A percentile compares a stretch with the other conserved stretches of the same genome.
Evolutionary conservation across 2,113 vertebrate genomes (phyloP).

Genomic region (Zosterops pallidus): DNA sequence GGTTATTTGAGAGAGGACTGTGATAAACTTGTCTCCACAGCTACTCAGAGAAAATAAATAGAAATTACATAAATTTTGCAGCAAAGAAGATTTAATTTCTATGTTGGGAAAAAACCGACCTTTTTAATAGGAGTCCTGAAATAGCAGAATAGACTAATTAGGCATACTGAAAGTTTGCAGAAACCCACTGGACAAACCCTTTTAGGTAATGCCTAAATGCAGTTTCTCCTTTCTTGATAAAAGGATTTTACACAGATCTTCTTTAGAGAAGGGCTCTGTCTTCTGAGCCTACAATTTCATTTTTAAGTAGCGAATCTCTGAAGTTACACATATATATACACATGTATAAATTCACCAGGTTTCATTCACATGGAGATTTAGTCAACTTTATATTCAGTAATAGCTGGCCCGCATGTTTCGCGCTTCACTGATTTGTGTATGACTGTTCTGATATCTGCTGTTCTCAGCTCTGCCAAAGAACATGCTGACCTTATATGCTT

Average conservation of each 20-base stretch:
- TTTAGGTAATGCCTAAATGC: not conserved
- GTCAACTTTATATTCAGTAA: not conserved
- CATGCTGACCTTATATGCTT: not conserved
- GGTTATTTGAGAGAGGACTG: not conserved
- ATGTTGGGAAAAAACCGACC: fast-evolving
- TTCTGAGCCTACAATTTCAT: not conserved
- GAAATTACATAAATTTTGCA: not conserved
- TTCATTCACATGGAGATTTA: not conserved
- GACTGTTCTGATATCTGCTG: not conserved
- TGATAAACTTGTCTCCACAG: not conserved
- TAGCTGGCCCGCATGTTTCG: not conserved
- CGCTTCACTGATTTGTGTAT: not conserved
- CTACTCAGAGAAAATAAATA: not conserved
- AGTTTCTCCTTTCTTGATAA: fast-evolving
- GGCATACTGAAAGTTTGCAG: not conserved
- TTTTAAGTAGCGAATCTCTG: not conserved
- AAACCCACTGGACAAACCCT: not conserved
- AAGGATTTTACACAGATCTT: not conserved
- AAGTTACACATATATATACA: not conserved
- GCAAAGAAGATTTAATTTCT: not conserved
- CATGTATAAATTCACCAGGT: not conserved
- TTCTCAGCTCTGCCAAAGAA: not conserved
- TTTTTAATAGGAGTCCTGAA: not conserved
- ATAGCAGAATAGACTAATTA: not conserved
- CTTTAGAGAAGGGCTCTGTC: fast-evolving